Base-by-base conservation (phyloP, 2,888 invertebrate genomes). In the Cryptus armator region DNA sequence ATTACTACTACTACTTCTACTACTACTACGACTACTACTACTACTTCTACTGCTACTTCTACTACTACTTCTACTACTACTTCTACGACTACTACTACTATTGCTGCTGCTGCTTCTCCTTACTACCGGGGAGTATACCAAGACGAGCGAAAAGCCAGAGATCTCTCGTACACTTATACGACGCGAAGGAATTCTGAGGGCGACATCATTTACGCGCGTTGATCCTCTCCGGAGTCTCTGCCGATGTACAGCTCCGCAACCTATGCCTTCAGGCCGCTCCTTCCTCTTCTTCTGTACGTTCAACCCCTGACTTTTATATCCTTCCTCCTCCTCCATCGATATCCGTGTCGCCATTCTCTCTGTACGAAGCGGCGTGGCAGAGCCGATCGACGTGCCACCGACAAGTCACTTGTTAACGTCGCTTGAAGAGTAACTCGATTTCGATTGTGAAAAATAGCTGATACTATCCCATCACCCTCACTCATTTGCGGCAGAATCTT, bases 151-250 rank as follows among this genome's bases (percentile, higher is more conserved):
- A 9, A 10, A 71, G 56, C 37, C 53, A n/a, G 43, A 51, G 62
- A 48, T 43, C 44, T 32, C 51, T 16, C 32, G n/a, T 67, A 56
- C 32, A 6, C 43, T 66, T 51, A 53, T 56, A 75, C 74, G 81
- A 77, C 16, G 76, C 43, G 70, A 48, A 78, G 81, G 74, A 78
- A 84, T 84, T 84, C 78, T 66, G 32, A 51, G 64, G 64, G 71
- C 43, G 81, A 78, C 84, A 81, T 84, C 78, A 74, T 75, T 84
- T 84, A 81, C 84, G 72, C 76, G 80, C 80, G 64, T 78, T 81
- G 77, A 84, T 81, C 76, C 81, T 19, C 51, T 24, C 19, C 32
- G 70, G 16, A 67, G 43, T 67, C 76, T 56, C 71, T 24, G 7
- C 12, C 56, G 72, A 74, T 62, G 48, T 46, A 46, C 43, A 43